Percentiles rank a stretch among this genome's conserved stretches.
Evolutionary conservation across 2,888 invertebrate genomes (phyloP).

Genomic region (Eristalinus aeneus): DNA sequence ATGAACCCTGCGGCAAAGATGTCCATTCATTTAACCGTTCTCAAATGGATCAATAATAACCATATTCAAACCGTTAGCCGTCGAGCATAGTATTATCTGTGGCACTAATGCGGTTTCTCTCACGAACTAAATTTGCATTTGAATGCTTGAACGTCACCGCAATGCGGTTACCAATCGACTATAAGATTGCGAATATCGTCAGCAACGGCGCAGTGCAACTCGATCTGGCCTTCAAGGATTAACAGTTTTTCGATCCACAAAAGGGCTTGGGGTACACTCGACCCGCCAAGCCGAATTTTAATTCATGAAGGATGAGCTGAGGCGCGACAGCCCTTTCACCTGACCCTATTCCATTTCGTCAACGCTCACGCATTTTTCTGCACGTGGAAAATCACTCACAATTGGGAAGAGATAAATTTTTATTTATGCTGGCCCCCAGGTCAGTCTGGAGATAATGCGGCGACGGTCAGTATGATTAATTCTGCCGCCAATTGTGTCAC

Average conservation of each 20-base stretch:
- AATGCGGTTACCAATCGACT: neutral
- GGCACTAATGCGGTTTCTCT: neutral
- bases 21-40: neutral
- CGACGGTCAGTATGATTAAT: conserved; percentile 9
- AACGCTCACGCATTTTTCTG: neutral
- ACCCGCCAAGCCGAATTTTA: too few species aligned
- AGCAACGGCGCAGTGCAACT: neutral
- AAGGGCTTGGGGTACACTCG: neutral
- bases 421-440: neutral
- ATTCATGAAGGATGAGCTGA: neutral
- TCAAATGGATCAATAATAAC: neutral
- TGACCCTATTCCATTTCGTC: neutral
- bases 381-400: neutral
- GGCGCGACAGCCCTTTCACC: neutral
- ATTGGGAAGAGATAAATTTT: neutral
- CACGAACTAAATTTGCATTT: neutral
- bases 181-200: neutral
- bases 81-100: neutral
- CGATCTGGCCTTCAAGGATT: neutral
- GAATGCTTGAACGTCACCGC: too few species aligned
- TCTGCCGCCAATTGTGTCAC: conserved; percentile 28
- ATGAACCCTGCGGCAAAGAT: too few species aligned
- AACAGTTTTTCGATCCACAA: neutral
- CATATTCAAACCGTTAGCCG: neutral
- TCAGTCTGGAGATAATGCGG: neutral